Conservation (phyloP, 92 coral and sea anemone genomes). For the Porites evermanni region DNA sequence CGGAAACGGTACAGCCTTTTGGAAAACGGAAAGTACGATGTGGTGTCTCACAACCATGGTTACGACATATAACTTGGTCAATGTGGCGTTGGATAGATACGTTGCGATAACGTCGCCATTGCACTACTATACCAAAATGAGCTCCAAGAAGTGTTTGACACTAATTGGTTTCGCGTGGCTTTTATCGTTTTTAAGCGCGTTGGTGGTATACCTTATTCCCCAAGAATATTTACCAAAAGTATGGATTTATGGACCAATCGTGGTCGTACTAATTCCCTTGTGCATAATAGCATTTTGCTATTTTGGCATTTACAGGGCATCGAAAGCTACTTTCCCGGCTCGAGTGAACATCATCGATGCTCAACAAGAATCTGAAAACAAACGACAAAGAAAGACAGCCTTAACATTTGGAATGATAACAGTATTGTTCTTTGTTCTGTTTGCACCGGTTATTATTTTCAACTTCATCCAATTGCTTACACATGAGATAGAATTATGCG, state of each 20-base stretch:
- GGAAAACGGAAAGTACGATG: not conserved
- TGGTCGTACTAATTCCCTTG: not conserved
- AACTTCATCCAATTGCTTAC: not conserved
- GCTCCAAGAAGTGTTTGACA: not conserved
- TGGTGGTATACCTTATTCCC: not conserved
- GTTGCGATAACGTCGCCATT: conserved; percentile 30
- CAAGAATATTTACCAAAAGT: not conserved
- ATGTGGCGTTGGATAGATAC: conserved; percentile 36
- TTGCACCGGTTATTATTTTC: conserved; percentile 9
- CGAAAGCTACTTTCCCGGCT: not conserved
- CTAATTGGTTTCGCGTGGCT: conserved; percentile 6
- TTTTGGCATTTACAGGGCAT: conserved; percentile 14
- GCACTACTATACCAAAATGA: conserved; percentile 17
- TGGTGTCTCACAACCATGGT: not conserved
- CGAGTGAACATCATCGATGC: conserved; percentile 10
- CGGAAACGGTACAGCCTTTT: not conserved
- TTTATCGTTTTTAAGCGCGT: not conserved
- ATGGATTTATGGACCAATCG: not conserved
- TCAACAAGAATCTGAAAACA: conserved; percentile 14
- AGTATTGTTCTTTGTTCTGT: conserved; percentile 7
- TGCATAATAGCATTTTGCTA: conserved; percentile 27
- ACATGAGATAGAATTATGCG: not conserved
- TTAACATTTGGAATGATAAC: conserved; percentile 3
- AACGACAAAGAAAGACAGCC: conserved; percentile 26
- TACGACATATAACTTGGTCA: not conserved